Evolutionary conservation across 2,797 vertebrate species (phyloP), one percentile per base, ranked within the genome.

Genomic region (Argentina silus): DNA sequence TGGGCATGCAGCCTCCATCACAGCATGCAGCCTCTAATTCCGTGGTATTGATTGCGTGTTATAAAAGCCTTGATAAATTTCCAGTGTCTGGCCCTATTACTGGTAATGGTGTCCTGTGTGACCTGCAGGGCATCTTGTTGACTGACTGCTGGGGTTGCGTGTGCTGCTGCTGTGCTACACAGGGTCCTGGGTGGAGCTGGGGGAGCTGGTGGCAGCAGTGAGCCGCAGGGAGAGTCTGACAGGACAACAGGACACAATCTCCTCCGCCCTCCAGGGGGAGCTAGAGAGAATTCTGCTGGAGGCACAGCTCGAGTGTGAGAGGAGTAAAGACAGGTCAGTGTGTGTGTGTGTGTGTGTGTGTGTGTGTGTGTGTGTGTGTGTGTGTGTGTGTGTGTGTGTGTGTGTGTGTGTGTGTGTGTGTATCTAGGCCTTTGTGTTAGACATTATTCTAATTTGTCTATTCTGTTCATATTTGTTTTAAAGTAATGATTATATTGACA

Each of bases 181-280:
- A 94, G 93, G 87, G 75, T 93, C 92, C 61, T 93, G 93, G 93
- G 92, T 93, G 6, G 90, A 93, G 86, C 84, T 94, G 83, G 92
- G 93, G 87, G 90, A 90, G 77, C 86, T 91, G 87, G 88, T 89
- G 1, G 79, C 86, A 53, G 88, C 85, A 0, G 88, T 83, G 74
- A 84, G 86, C 83, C 84, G 84, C 72, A 86, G 91, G 73, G 92
- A 90, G 56, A 91, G 90, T 68, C 81, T 82, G 74, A 81, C 84
- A n/a, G 90, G 86, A 53, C 81, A 85, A 6, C 89, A 90, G 87
- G 90, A 89, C 84, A 88, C 76, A 51, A 73, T 83, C 66, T 90
- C 92, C 68, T 87, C 89, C 0, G 7, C 86, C 87, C 89, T 93
- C 83, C 93, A 93, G 90, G 92, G 90, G 84, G 92, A 93, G 87